phyloP scores from a whole-genome alignment of 2,888 invertebrate genomes.

The Strigamia crassipes region DNA sequence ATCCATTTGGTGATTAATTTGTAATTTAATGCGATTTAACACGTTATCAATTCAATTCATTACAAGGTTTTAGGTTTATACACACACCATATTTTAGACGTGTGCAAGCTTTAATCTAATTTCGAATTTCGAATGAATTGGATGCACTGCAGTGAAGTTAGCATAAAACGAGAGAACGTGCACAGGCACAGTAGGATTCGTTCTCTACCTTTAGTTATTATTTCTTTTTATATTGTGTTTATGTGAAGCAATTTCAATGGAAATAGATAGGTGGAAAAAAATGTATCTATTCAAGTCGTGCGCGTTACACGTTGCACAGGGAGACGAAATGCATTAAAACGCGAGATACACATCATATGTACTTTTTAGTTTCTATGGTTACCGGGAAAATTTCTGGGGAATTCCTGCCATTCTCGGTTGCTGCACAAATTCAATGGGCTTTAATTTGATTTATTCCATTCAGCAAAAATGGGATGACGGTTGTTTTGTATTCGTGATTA shows the following conservation, averaged over 20 bases:
- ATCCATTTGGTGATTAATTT: not conserved
- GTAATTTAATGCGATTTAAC: not conserved
- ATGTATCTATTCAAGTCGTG: not conserved
- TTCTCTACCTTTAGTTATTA: not conserved
- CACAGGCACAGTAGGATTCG: not conserved
- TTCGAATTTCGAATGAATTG: not conserved
- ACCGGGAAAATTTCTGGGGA: not conserved
- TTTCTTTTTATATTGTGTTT: not conserved
- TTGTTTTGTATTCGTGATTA: no score
- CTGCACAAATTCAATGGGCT: not conserved
- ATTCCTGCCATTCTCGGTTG: not conserved
- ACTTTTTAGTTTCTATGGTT: not conserved
- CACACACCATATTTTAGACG: no score
- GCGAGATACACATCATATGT: not conserved
- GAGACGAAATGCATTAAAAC: not conserved
- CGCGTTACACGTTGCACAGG: not conserved
- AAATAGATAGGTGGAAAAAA: slow-evolving; percentile 10
- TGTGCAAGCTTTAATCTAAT: not conserved
- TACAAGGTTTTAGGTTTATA: not conserved
- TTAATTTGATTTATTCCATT: not conserved
- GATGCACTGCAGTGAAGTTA: not conserved
- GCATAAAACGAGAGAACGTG: not conserved
- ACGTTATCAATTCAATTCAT: not conserved
- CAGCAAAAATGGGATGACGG: not conserved
- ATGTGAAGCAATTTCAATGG: not conserved